Conservation (phyloP, 2,113 vertebrate genomes). For the zebrafish (Danio rerio) region DNA sequence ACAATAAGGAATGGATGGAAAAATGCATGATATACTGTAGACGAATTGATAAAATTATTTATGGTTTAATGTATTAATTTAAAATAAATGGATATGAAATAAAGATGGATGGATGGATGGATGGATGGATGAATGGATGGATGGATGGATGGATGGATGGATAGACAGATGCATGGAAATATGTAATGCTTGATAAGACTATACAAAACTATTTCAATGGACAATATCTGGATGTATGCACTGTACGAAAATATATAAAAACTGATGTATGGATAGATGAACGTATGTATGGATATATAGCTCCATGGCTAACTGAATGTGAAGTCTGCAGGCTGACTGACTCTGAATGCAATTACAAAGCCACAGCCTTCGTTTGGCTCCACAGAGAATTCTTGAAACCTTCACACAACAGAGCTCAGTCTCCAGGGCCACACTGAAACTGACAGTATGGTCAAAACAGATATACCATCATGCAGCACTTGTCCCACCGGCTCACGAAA, state of each 20-base stretch:
- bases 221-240: no score
- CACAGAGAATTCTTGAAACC: slow-evolving; percentile 9
- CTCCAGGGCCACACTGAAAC: slow-evolving; percentile 39
- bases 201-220: no score
- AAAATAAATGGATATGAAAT: no score
- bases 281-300: background rate
- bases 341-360: slow-evolving; percentile 2
- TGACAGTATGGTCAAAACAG: slow-evolving; percentile 32
- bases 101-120: no score
- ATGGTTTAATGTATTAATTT: no score
- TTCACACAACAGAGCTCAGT: slow-evolving; percentile 25
- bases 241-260: background rate
- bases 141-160: no score
- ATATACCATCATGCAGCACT: background rate
- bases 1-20: background rate
- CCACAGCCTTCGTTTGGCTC: background rate
- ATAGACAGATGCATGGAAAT: background rate
- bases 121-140: no score
- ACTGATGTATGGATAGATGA: background rate
- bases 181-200: background rate
- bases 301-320: background rate
- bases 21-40: background rate
- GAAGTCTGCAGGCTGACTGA: background rate
- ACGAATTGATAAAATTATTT: no score
- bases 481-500: slow-evolving; percentile 1